phyloP scores from a whole-genome alignment of 1,140 invertebrate species.

The Papilio dardanus region DNA sequence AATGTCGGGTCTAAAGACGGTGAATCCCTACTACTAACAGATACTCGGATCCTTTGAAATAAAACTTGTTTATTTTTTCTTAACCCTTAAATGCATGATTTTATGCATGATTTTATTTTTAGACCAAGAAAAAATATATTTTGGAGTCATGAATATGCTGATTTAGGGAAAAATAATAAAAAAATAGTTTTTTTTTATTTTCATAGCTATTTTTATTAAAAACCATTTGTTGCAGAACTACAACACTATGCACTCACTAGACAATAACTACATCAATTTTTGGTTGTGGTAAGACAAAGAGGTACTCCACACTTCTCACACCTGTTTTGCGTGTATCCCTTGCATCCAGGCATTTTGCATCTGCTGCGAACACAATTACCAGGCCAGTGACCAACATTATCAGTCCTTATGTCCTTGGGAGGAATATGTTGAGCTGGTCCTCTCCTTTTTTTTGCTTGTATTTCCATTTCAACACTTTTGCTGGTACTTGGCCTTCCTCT shows the following conservation, averaged over 20 bases:
- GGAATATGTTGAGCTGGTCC: not conserved
- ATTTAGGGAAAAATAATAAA: conserved; percentile 57
- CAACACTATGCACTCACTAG: conserved; percentile 55
- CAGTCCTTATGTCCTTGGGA: not conserved
- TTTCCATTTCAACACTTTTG: conserved; percentile 25
- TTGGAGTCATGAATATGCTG: conserved; percentile 57
- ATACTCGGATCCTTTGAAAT: too few relatives aligned
- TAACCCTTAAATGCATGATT: too few relatives aligned
- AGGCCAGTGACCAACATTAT: conserved; percentile 52
- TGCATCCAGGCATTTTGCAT: conserved; percentile 60
- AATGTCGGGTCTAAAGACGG: too few relatives aligned
- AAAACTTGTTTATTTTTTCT: too few relatives aligned
- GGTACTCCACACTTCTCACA: conserved; percentile 59
- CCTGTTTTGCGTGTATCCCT: conserved; percentile 54
- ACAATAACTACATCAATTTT: conserved; percentile 56
- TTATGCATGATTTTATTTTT: conserved; percentile 52
- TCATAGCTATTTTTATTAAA: conserved; percentile 47
- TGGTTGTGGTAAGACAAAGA: conserved; percentile 57
- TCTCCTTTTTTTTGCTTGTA: not conserved
- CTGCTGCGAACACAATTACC: conserved; percentile 47
- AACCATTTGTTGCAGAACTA: conserved; percentile 55
- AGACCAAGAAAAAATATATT: conserved; percentile 55
- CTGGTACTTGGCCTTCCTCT: conserved; percentile 51
- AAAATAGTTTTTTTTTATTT: conserved; percentile 47
- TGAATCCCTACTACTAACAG: too few relatives aligned